Evolutionary conservation across 2,888 invertebrate genomes (phyloP), one percentile per base, ranked within the genome.

Genomic region (Merodon equestris): DNA sequence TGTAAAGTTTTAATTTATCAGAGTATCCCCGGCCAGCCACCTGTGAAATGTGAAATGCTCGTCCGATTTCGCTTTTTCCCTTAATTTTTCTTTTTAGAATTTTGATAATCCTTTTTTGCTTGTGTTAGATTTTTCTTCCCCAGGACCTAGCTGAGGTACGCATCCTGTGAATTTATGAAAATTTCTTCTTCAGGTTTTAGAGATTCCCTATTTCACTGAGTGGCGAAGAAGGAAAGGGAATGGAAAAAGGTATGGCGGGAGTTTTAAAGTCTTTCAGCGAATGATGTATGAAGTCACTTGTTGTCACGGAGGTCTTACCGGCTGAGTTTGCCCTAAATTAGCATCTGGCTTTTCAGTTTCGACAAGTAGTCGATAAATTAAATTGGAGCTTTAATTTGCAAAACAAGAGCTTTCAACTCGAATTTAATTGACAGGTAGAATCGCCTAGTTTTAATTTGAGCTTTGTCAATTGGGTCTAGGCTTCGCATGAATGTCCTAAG

Each of bases 1-100:
- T 75, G 81, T 75, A 67, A 81, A 75, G 75, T 81, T 81, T 81
- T 81, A 81, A 81, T 81, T 81, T 81, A 81, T 81, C 75, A 71
- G 75, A 81, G 75, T 81, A 81, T 75, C 75, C 75, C 56, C 68
- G 68, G 45, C 68, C 68, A 74, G 79, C 79, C 79, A 79, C 79
- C 79, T 79, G 79, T 79, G 70, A 79, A 79, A 79, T 79, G 74
- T 79, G 70, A 70, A 74, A 64, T 51, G 74, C 19, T 48, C 27
- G 40, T 40, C n/a, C n/a, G 5, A 45, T n/a, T 48, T 73, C 27
- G 15, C 18, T 36, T 18, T 13, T 13, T 34, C 14, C 36, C 42
- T 13, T 15, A 13, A 58, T 53, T 42, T 15, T 57, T 27, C 7
- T 12, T 50, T 63, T 53, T 10, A 42, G n/a, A 48, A 53, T 38